Evolutionary conservation across 92 coral and sea anemone genomes (phyloP).

Genomic region (Epizoanthus ramosus): DNA sequence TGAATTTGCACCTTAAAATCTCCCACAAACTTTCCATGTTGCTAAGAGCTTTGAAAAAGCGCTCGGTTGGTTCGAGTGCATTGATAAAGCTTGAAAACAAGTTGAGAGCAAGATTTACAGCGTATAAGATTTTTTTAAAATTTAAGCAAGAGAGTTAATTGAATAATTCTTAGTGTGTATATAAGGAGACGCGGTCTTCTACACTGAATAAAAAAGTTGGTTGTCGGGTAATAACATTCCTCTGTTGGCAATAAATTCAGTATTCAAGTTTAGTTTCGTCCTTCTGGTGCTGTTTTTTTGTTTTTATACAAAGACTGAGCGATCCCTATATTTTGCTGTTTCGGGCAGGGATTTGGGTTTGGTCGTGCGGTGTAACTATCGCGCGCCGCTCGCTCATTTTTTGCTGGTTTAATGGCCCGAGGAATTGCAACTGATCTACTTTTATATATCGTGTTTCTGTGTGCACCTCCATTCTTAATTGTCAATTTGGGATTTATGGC

Average conservation of each 20-base stretch:
- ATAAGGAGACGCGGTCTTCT: too few relatives aligned
- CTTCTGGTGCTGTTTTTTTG: background rate
- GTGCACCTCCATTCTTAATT: too few relatives aligned
- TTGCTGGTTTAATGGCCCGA: too few relatives aligned
- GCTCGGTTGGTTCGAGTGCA: background rate
- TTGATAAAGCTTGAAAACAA: background rate
- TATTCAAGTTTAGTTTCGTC: background rate
- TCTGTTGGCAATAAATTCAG: conserved; percentile 10
- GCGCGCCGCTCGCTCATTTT: too few relatives aligned
- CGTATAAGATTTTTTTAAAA: background rate
- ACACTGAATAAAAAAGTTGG: background rate
- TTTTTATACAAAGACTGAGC: too few relatives aligned
- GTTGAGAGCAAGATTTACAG: background rate
- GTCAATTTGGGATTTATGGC: too few relatives aligned
- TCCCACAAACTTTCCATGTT: background rate
- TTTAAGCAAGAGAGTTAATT: background rate
- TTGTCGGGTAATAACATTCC: background rate
- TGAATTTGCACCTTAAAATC: background rate
- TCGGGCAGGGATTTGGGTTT: too few relatives aligned
- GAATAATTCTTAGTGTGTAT: background rate
- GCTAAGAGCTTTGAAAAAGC: background rate
- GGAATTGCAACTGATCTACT: too few relatives aligned
- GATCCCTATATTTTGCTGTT: too few relatives aligned
- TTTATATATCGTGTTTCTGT: too few relatives aligned
- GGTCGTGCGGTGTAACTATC: too few relatives aligned